Base-by-base conservation (phyloP, 1,140 invertebrate species). In the Zaprionus taronus region DNA sequence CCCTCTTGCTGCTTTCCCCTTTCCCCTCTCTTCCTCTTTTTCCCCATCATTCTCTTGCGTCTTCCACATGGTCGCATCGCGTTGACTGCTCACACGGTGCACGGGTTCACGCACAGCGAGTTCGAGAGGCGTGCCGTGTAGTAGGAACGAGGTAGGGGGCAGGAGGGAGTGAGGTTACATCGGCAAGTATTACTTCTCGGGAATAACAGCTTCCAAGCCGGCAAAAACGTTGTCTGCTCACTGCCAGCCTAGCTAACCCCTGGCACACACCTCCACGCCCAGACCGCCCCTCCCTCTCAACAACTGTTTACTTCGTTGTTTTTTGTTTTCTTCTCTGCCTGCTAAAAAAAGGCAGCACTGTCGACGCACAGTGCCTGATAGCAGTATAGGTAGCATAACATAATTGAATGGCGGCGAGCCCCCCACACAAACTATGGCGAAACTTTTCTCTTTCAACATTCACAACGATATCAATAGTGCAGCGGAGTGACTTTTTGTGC, bases 71-170 rank as follows among this genome's bases (percentile, higher is more conserved):
- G 61, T 47, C 55, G 58, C 38, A 36, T 64, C 26, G 20, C 49
- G 36, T 60, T 70, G 69, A 72, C 56, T 72, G 53, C 61, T 56
- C 60, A 64, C 53, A 67, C 65, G 66, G 24, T 24, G 56, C 66
- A 60, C 47, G 22, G 28, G 58, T 58, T 26, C 57, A 62, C 61
- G 61, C 53, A 65, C 55, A 31, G 28, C 7, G 41, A 20, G 28
- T 17, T 14, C 31, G 34, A 24, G 47, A 15, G 53, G 53, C 55
- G 22, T 20, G 1, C 12, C n/a, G 15, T 15, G 14, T 28, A 15
- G 17, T 17, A 36, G 38, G 64, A 6, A 53, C 28, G 53, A 36
- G 36, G 36, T 0, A 38, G 12, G 5, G 1, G 41, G 44, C 1
- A 26, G 17, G 44, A 11, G 17, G 6, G 20, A 11, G 47, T 2